A percentile compares a stretch with the other conserved stretches of the same genome.
These are phyloP conservation scores for Sylvietta virens DNA, from an alignment of 2,113 vertebrate species.

Conservation along the genomic window DNA sequence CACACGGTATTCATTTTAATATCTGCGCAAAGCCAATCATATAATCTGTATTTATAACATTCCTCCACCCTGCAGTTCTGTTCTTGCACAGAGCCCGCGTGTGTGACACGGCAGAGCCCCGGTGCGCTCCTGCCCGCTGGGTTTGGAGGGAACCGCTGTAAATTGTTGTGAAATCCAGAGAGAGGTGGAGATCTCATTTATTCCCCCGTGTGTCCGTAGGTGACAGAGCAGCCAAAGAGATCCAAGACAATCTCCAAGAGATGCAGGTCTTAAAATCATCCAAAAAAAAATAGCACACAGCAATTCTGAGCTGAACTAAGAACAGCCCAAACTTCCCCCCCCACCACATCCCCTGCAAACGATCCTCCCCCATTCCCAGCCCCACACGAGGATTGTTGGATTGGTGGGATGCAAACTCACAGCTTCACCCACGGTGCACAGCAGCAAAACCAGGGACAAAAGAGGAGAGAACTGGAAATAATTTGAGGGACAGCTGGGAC, in stretches of 20 bases:
- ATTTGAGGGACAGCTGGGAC: neutral
- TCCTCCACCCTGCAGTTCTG: neutral
- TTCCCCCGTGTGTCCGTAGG: neutral
- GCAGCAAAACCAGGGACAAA: neutral
- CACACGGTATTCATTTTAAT: too few relatives aligned
- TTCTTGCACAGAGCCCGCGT: neutral
- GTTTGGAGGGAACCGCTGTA: neutral
- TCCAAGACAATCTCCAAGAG: neutral
- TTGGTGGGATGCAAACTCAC: neutral
- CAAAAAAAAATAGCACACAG: neutral
- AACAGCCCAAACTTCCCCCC: neutral
- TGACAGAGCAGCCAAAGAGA: neutral
- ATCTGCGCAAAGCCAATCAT: too few relatives aligned
- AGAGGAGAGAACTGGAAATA: neutral
- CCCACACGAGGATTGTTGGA: accelerated
- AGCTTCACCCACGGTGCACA: neutral
- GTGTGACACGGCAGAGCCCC: neutral
- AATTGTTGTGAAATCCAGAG: neutral
- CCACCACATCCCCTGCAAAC: neutral
- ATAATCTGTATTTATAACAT: too few relatives aligned
- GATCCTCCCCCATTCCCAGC: neutral
- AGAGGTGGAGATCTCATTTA: neutral
- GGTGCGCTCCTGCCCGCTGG: neutral
- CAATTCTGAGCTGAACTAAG: neutral
- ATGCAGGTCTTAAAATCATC: neutral